These are phyloP conservation scores for Hippocampus comes DNA, from an alignment of 2,113 vertebrate species.

Conservation along the genomic window DNA sequence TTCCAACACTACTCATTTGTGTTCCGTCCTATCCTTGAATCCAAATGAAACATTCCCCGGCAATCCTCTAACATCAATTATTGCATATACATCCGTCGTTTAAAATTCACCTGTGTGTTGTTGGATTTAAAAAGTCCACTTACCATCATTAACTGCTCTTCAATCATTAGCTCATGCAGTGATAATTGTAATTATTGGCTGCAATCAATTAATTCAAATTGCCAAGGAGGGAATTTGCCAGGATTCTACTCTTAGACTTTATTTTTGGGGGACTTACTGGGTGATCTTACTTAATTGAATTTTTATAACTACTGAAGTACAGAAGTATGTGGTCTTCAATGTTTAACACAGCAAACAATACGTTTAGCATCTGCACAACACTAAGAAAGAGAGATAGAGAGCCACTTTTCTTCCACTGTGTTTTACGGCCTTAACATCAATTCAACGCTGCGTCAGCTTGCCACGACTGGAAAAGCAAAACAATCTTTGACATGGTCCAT, in stretches of 20 bases:
- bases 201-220: constrained; percentile 77
- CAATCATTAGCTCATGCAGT: constrained; percentile 77
- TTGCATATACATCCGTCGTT: constrained; percentile 68
- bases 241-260: constrained; percentile 68
- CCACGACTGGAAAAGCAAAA: constrained; percentile 24
- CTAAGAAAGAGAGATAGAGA: constrained; percentile 6
- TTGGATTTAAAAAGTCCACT: constrained; percentile 72
- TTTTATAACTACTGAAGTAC: constrained; percentile 30
- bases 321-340: constrained; percentile 1
- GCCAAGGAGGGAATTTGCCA: constrained; percentile 74
- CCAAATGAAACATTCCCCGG: constrained; percentile 69
- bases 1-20: constrained; percentile 24
- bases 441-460: constrained; percentile 17
- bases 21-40: constrained; percentile 50
- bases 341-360: background rate
- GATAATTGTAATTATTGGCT: constrained; percentile 82
- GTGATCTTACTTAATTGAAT: constrained; percentile 43
- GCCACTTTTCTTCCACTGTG: constrained; percentile 12
- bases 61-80: constrained; percentile 60
- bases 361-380: constrained; percentile 11
- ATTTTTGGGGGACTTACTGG: constrained; percentile 44
- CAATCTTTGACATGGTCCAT: constrained; percentile 51
- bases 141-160: constrained; percentile 75
- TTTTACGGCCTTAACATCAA: constrained; percentile 16
- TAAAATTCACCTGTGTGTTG: constrained; percentile 68